Evolutionary conservation across 2,888 invertebrate species (phyloP).

Genomic region (Acutogordius australiensis): DNA sequence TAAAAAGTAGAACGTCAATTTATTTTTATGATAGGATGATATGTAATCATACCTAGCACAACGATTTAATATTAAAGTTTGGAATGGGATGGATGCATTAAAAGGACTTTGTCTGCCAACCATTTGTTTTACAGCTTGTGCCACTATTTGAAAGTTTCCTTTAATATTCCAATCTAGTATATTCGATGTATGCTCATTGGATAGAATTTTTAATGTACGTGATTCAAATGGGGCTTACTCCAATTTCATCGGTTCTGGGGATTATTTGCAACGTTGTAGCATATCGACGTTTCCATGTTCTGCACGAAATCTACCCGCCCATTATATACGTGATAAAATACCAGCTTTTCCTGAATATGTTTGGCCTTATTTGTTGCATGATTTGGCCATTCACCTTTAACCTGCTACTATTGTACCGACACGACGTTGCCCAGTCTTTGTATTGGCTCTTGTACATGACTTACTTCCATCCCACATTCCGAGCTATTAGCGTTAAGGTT

Average conservation of each 20-base stretch:
- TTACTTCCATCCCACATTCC: background rate
- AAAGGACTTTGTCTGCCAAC: too few species aligned
- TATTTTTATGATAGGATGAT: too few species aligned
- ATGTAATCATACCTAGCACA: too few species aligned
- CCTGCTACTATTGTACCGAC: background rate
- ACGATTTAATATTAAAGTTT: too few species aligned
- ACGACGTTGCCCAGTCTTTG: background rate
- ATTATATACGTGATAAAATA: background rate
- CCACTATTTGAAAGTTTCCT: too few species aligned
- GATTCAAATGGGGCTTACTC: background rate
- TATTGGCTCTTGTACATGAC: background rate
- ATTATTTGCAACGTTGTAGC: background rate
- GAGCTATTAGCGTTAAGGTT: background rate
- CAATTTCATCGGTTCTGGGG: background rate
- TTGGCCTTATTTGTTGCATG: background rate
- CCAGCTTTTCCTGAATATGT: background rate
- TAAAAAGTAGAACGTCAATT: too few species aligned
- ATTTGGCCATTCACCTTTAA: background rate
- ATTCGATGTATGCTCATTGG: too few species aligned
- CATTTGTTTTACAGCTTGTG: too few species aligned
- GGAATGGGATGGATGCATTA: too few species aligned
- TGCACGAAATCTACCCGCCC: background rate
- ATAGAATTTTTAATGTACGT: too few species aligned
- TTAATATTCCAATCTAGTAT: too few species aligned
- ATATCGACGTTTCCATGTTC: background rate